Base-by-base conservation (phyloP, 2,888 invertebrate genomes). In the Stictocephala bisonia region DNA sequence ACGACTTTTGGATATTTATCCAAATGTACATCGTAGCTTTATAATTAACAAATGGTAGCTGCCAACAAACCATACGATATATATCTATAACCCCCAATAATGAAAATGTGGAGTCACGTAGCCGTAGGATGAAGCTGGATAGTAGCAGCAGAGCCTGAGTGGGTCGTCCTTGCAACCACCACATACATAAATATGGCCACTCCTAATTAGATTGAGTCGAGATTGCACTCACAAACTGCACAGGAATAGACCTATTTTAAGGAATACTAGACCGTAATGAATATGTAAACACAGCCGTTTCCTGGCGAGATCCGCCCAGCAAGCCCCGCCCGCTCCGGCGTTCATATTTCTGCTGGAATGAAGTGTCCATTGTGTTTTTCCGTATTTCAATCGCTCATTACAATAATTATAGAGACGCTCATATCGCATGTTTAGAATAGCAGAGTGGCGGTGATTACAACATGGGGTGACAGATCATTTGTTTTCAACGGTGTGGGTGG, bases 291-390 rank as follows among this genome's bases (percentile, higher is more conserved):
- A 60, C 18, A 40, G 31, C 18, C n/a, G 60, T 60, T 35, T 31
- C 60, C 13, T 13, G 40, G 40, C 40, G 35, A 60, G 60, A 60
- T 60, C 60, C 60, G 60, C 60, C 60, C 60, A 35, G 27, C 60
- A 40, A 13, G 20, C 60, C 15, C 60, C 60, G 60, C 60, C 60
- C 35, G 35, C 60, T 40, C 56, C 11, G 15, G n/a, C 20, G 20
- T 13, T 60, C 60, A 13, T 60, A 60, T 60, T 18, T 35, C 60
- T 60, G 60, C 35, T 60, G 40, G 60, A 40, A 60, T 60, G 60
- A 60, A 60, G 60, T 60, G 60, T 60, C 60, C 35, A 60, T 60
- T 60, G 60, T 60, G 35, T 60, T 56, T 53, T 60, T 15, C 31
- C 60, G 60, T 40, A 60, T 60, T 60, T 60, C 40, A n/a, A 60